Base-by-base conservation (phyloP, 1,140 invertebrate species). In the Heterodera carotae region DNA sequence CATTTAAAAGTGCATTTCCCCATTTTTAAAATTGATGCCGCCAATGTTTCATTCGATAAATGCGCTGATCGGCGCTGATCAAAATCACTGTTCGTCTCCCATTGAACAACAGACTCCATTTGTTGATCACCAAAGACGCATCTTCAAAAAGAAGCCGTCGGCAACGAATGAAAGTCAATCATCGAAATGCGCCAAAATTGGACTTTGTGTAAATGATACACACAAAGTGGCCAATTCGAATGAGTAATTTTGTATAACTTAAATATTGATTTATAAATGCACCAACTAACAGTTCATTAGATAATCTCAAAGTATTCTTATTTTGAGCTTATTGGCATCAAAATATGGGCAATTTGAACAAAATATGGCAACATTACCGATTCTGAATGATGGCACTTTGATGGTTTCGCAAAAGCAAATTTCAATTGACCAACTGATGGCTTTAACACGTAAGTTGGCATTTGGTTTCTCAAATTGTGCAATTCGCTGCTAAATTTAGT, bases 351-450 rank as follows among this genome's bases (percentile, higher is more conserved):
- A 6, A 62, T 8, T 62, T 43, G 60, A 31, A 7, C 60, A 62
- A 18, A 27, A 27, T 62, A 7, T 6, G 6, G 22, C n/a, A 62
- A 31, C 60, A 7, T 18, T 62, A 10, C 60, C 60, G 8, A 6
- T 8, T 43, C 12, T 43, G 12, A 43, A 43, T 43, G 39, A 43
- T 43, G 39, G 39, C 39, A 62, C 60, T 25, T 62, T 62, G n/a
- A 6, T 10, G 7, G 22, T 25, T 43, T 43, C 60, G n/a, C 60
- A 62, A 22, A n/a, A 62, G 29, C 60, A 62, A n/a, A 12, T 66
- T 34, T 66, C 62, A 66, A 31, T 66, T 29, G 62, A 66, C 3
- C 62, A 66, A 29, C 62, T 66, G 27, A 29, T 66, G 29, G 62
- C 62, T 31, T 22, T 66, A 27, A 66, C 62, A 18, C 25, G 62